A percentile compares a stretch with the other conserved stretches of the same genome.
phyloP scores from a whole-genome alignment of 2,797 vertebrate genomes.

The Champsocephalus esox region DNA sequence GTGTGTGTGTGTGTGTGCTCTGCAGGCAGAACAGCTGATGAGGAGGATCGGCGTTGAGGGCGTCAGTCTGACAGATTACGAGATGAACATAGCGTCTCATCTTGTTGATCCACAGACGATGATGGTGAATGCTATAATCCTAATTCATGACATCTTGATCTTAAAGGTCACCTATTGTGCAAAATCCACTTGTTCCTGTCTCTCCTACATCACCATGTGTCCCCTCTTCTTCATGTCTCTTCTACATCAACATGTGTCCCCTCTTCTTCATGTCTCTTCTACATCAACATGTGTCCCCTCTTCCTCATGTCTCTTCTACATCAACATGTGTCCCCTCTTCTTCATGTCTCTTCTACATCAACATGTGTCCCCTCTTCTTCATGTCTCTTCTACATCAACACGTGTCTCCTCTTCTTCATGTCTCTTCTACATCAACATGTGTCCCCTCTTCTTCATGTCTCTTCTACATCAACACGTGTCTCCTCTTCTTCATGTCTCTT shows the following conservation, averaged over 20 bases:
- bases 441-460: no score
- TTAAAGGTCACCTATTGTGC: not conserved
- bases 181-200: no score
- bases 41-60: conserved; percentile 87
- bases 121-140: conserved; percentile 74
- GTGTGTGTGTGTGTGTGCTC: not conserved
- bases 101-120: conserved; percentile 85
- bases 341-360: not conserved
- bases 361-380: no score
- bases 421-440: not conserved
- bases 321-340: not conserved
- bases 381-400: not conserved
- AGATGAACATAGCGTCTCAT: conserved; percentile 87
- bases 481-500: not conserved
- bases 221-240: no score
- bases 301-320: not conserved
- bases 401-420: not conserved
- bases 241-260: not conserved
- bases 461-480: not conserved
- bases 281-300: no score
- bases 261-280: not conserved
- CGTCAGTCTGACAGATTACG: conserved; percentile 86
- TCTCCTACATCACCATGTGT: not conserved
- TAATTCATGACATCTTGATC: not conserved
- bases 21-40: conserved; percentile 86